These are phyloP conservation scores for Sebastes goodei DNA, from an alignment of 2,797 vertebrate species.

Conservation along the genomic window DNA sequence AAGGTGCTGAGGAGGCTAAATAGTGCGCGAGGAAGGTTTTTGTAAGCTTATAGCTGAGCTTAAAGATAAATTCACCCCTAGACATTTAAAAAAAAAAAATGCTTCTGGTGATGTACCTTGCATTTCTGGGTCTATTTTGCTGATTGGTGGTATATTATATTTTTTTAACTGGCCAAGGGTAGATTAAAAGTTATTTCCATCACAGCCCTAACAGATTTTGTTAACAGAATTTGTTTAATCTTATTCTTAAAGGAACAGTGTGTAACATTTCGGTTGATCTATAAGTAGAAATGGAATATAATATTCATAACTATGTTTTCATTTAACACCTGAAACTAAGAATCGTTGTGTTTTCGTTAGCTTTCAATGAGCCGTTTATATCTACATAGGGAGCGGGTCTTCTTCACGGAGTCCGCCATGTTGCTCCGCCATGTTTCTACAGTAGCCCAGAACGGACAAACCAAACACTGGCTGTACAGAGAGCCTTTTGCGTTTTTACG, in stretches of 20 bases:
- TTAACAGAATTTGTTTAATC: neutral
- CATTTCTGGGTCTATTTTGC: constrained; percentile 37
- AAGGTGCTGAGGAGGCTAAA: constrained; percentile 18
- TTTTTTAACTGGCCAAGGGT: neutral
- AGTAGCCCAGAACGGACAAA: too few relatives aligned
- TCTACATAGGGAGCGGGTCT: too few relatives aligned
- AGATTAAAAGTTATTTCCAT: neutral
- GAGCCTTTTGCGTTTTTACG: too few relatives aligned
- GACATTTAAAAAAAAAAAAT: constrained; percentile 1
- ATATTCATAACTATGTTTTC: neutral
- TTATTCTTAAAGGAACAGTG: neutral
- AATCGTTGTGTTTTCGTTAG: neutral
- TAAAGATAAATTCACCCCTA: constrained; percentile 19
- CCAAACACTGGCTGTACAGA: too few relatives aligned
- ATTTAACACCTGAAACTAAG: neutral
- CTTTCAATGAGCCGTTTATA: neutral
- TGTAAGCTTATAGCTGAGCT: neutral
- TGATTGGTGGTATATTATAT: constrained; percentile 15
- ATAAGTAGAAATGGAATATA: neutral
- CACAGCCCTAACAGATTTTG: neutral
- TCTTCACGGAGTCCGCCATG: too few relatives aligned
- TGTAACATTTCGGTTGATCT: neutral
- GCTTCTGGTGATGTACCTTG: constrained; percentile 23
- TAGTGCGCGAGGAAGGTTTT: constrained; percentile 5
- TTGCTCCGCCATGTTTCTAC: too few relatives aligned